These are phyloP conservation scores for Dicyrtomina minuta DNA, from an alignment of 2,888 invertebrate species.

Conservation along the genomic window DNA sequence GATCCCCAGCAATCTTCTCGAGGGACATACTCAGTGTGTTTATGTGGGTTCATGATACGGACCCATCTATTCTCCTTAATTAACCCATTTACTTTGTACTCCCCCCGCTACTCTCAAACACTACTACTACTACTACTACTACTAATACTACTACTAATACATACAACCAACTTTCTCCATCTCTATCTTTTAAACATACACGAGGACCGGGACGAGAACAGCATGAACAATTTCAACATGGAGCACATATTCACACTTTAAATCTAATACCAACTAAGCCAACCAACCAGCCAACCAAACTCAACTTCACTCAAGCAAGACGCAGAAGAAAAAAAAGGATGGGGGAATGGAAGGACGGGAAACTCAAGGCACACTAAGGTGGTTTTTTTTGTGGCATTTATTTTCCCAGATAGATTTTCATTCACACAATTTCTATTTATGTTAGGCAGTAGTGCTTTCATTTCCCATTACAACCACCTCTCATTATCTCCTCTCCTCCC, in stretches of 20 bases:
- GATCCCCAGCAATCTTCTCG: conserved; percentile 61
- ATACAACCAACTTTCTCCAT: neutral
- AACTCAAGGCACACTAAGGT: too few relatives aligned
- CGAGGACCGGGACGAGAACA: too few relatives aligned
- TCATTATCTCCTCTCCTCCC: neutral
- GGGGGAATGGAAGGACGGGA: too few relatives aligned
- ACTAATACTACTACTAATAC: neutral
- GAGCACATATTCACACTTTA: neutral
- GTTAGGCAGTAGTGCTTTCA: too few relatives aligned
- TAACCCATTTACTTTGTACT: conserved; percentile 1
- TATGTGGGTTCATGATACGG: conserved; percentile 51
- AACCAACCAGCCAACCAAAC: neutral
- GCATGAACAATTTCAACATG: too few relatives aligned
- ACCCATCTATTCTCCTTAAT: conserved; percentile 19
- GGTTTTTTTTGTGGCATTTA: too few relatives aligned
- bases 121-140: neutral
- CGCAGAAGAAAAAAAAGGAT: too few relatives aligned
- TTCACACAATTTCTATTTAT: too few relatives aligned
- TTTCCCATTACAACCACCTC: neutral
- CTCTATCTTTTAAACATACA: too few relatives aligned
- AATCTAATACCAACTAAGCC: neutral
- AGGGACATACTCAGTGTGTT: conserved; percentile 66
- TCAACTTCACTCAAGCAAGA: neutral
- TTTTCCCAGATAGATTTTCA: too few relatives aligned
- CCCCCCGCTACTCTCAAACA: neutral